These are phyloP conservation scores for Neoitamus cyanurus DNA, from an alignment of 2,888 invertebrate genomes.

Conservation along the genomic window DNA sequence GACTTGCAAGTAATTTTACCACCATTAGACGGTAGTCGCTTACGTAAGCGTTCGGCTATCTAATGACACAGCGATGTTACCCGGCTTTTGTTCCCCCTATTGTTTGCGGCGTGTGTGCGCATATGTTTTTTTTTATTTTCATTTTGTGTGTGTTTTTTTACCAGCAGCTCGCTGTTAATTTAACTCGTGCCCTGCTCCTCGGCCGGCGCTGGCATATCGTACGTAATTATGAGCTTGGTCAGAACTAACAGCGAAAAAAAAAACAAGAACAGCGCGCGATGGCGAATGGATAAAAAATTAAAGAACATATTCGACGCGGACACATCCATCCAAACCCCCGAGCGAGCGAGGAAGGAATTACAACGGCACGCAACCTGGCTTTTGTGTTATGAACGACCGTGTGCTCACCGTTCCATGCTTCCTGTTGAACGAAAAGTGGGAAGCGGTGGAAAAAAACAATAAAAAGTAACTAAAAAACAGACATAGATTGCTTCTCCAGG, in stretches of 20 bases:
- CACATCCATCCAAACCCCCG: not conserved
- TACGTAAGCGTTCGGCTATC: conserved; percentile 25
- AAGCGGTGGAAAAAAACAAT: not conserved
- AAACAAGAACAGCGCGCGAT: not conserved
- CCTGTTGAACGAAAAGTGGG: not conserved
- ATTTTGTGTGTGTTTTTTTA: not conserved
- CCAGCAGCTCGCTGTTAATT: not conserved
- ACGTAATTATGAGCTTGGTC: not conserved
- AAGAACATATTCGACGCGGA: conserved; percentile 26
- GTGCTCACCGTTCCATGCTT: conserved; percentile 35
- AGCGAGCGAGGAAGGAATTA: not conserved
- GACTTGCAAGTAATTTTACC: conserved; percentile 8
- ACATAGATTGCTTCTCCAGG: not conserved
- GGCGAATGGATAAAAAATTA: conserved; percentile 23
- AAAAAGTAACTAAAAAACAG: not conserved
- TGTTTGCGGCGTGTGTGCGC: not conserved
- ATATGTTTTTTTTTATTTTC: not conserved
- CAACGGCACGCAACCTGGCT: conserved; percentile 3
- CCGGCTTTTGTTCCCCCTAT: conserved; percentile 24
- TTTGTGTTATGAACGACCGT: conserved; percentile 24
- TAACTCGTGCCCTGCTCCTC: not conserved
- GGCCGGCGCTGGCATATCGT: not conserved
- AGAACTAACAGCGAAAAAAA: not conserved
- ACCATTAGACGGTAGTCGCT: conserved; percentile 22
- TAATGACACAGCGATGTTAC: conserved; percentile 34